These are phyloP conservation scores for Cyprinodon variegatus DNA, from an alignment of 2,113 vertebrate genomes.

Conservation along the genomic window DNA sequence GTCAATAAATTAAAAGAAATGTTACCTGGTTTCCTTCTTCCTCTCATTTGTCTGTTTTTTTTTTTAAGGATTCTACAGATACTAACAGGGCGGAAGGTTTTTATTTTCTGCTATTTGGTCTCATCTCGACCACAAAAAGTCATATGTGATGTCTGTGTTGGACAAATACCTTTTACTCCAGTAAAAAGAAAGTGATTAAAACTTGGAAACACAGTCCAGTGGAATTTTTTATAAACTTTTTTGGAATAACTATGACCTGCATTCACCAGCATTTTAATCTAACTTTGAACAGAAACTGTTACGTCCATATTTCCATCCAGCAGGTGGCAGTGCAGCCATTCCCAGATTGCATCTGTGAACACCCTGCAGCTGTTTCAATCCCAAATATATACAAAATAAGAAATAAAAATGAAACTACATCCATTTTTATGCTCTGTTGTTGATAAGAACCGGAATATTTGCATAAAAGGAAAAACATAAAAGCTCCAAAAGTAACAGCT, in stretches of 20 bases:
- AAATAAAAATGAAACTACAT: background rate
- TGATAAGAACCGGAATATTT: background rate
- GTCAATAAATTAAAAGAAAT: slow-evolving; percentile 73
- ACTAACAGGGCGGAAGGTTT: background rate
- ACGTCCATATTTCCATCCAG: slow-evolving; percentile 16
- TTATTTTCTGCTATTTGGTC: background rate
- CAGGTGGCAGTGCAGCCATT: slow-evolving; percentile 40
- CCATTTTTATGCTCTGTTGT: background rate
- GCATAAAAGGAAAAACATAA: background rate
- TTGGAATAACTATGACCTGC: too few relatives aligned
- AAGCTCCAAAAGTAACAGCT: background rate
- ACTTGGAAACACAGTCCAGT: too few relatives aligned
- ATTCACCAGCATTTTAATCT: too few relatives aligned
- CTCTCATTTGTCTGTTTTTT: background rate
- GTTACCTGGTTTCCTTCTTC: background rate
- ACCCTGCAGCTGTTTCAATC: slow-evolving; percentile 5
- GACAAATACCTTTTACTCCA: too few relatives aligned
- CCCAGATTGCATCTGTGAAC: background rate
- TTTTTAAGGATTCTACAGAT: background rate
- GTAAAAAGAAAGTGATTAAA: too few relatives aligned
- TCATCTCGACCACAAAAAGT: background rate
- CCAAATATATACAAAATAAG: background rate
- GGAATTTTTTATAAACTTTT: too few relatives aligned
- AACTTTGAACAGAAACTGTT: background rate
- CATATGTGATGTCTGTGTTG: too few relatives aligned